Base-by-base conservation (phyloP, 2,797 vertebrate genomes). In the Falco cherrug region DNA sequence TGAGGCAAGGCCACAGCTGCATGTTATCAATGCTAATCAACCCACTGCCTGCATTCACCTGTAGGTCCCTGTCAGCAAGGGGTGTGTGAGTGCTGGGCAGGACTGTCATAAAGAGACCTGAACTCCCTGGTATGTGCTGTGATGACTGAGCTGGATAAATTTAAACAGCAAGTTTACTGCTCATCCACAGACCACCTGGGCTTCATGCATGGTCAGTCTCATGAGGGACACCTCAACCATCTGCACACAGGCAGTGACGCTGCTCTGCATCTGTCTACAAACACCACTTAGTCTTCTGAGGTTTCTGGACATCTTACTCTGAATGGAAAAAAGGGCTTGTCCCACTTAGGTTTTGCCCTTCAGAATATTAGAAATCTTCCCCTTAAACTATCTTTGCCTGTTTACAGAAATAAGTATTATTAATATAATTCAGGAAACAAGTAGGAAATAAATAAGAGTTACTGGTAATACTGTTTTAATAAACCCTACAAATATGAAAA, bases 401-500 rank as follows among this genome's bases (percentile, higher is more conserved):
- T 6, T 82, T 79, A 53, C 31, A 88, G 35, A 88, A 85, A 53
- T 41, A 88, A 84, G 13, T n/a, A n/a, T 37, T 84, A 51, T 54
- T 2, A 70, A 48, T 37, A 91, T 64, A 79, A 74, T 56, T 16
- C 18, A 41, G 21, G 29, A 57, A 89, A 74, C 6, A 50, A 56
- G 24, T 43, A 80, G 39, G 51, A 92, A 95, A 79, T 41, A 93
- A 68, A 53, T 51, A 54, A 43, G 9, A 78, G 24, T 69, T 90
- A 64, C 22, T 29, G 79, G 57, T 65, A 68, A 91, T 70, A 60
- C 20, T 73, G 70, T 31, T 95, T 89, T 70, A 89, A 48, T 83
- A 94, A 85, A 74, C 45, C 11, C 24, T 39, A 80, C 5, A 92
- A 54, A 87, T 90, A 35, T 35, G 45, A 74, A 93, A 93, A 87